Conservation (phyloP, 2,113 vertebrate genomes). For the Nerophis lumbriciformis region DNA sequence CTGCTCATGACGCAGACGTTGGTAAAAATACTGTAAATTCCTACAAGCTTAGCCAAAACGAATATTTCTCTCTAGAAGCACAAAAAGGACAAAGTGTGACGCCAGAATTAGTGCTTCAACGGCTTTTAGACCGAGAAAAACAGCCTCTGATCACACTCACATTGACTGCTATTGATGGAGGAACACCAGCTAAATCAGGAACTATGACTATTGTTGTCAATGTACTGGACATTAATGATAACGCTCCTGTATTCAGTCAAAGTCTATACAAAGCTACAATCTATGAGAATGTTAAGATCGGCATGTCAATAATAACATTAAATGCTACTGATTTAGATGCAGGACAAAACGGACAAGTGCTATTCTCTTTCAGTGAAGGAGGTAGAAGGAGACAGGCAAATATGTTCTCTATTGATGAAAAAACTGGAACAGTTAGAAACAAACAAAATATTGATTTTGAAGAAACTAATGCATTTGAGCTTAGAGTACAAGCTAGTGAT, state of each 20-base stretch:
- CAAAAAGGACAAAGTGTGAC: constrained; percentile 58
- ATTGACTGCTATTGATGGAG: constrained; percentile 80
- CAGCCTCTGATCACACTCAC: constrained; percentile 68
- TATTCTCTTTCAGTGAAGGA: constrained; percentile 36
- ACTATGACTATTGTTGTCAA: constrained; percentile 61
- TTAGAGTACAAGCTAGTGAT: constrained; percentile 76
- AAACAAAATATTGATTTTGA: constrained; percentile 72
- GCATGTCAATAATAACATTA: constrained; percentile 61
- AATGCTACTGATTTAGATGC: constrained; percentile 82
- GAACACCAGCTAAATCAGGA: constrained; percentile 74
- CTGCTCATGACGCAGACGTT: constrained; percentile 57
- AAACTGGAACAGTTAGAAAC: constrained; percentile 61
- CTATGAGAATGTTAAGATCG: constrained; percentile 43
- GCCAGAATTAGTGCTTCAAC: constrained; percentile 65
- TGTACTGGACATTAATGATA: constrained; percentile 82
- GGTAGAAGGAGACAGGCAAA: constrained; percentile 22
- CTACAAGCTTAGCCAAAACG: constrained; percentile 58
- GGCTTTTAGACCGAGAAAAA: constrained; percentile 77
- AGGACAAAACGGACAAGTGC: not conserved
- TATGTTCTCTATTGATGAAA: constrained; percentile 59
- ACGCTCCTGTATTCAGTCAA: constrained; percentile 75
- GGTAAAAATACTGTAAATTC: constrained; percentile 58
- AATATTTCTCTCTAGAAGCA: constrained; percentile 48
- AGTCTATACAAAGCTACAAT: constrained; percentile 52
- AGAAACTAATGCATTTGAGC: constrained; percentile 71